Evolutionary conservation across 2,888 invertebrate genomes (phyloP), one percentile per base, ranked within the genome.

Genomic region (Lordiphosa andalusiaca): DNA sequence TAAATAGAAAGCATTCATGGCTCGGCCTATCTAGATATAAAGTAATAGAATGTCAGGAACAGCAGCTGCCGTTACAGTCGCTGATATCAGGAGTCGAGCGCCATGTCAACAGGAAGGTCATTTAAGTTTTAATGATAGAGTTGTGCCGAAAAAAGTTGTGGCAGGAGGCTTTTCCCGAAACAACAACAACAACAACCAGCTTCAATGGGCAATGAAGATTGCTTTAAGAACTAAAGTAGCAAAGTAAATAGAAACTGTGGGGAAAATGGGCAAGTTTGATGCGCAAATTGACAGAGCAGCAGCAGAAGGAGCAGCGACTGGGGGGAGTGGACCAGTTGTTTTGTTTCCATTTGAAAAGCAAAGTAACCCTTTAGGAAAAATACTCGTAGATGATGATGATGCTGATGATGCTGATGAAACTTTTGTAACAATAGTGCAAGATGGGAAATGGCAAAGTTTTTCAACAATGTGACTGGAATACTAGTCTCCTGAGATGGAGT

Each of bases 1-100:
- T 85, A 81, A 85, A 77, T 81, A 85, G 81, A 81, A 81, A 81
- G 84, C 82, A 81, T 81, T 84, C 81, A 85, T 69, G 84, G n/a
- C n/a, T n/a, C n/a, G n/a, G 76, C 84, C 73, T 73, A 80, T 71
- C 81, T 62, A 61, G 73, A 80, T 75, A 78, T 71, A 62, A 61
- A 53, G 84, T 82, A 84, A 84, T 77, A 84, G 82, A 77, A 82
- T 69, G 84, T 84, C 84, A 73, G 62, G 60, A 71, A 78, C 71
- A 77, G 83, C 83, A 71, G 82, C 30, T 9, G 30, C 30, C 30
- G 30, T 30, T 30, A 30, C 30, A 30, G 30, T 30, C 30, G 30
- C 30, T 64, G 82, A 63, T 84, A 73, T 71, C 71, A 78, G 68
- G 58, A 84, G 80, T 84, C 83, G 66, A 80, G 41, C 58, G 49